Conservation (phyloP, 1,140 invertebrate species). For the Calephelis nemesis region DNA sequence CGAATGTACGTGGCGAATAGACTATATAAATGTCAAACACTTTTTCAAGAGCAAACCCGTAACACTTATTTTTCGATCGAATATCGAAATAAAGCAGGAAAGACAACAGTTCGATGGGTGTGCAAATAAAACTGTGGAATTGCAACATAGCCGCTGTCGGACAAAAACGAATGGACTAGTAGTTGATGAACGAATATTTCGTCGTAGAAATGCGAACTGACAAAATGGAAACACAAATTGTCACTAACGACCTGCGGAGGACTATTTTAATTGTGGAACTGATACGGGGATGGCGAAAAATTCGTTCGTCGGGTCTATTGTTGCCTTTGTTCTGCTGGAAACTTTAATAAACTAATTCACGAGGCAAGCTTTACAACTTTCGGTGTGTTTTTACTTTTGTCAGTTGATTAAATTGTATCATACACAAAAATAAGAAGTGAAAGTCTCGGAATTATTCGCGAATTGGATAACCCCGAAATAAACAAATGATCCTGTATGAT, state of each 20-base stretch:
- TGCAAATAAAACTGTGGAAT: constrained; percentile 34
- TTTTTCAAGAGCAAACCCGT: constrained; percentile 24
- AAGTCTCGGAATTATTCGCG: too few species aligned
- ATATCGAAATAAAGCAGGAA: constrained; percentile 26
- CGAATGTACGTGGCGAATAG: constrained; percentile 20
- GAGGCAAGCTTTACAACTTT: constrained; percentile 21
- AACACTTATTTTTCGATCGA: constrained; percentile 30
- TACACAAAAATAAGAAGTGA: too few species aligned
- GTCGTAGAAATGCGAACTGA: constrained; percentile 20
- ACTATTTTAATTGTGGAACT: constrained; percentile 19
- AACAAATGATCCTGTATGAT: too few species aligned
- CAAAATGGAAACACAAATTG: constrained; percentile 23
- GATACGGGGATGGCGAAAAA: constrained; percentile 13
- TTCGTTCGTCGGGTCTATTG: constrained; percentile 4
- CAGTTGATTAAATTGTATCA: too few species aligned
- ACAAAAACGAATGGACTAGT: constrained; percentile 17
- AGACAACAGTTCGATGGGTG: constrained; percentile 31
- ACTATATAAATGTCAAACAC: constrained; percentile 28
- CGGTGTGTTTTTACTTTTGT: neutral
- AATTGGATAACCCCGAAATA: too few species aligned
- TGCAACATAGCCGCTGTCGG: constrained; percentile 27
- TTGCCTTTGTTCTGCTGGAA: constrained; percentile 12
- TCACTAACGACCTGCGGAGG: constrained; percentile 13
- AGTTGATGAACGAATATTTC: constrained; percentile 27
- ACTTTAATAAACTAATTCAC: constrained; percentile 15